These are phyloP conservation scores for Oryctolagus cuniculus DNA, from an alignment of 2,113 vertebrate species.

Conservation along the genomic window mOryCun1.1 NC_091432.1:225714501-225715000, in stretches of 20 bases:
- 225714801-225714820: constrained; percentile 2
- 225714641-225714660: not conserved
- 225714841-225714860: constrained; percentile 56
- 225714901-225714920: constrained; percentile 74
- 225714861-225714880: constrained; percentile 80
- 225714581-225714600: constrained; percentile 32
- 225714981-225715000: constrained; percentile 47
- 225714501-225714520: not conserved
- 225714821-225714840: constrained; percentile 43
- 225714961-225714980: constrained; percentile 58
- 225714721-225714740: fast-evolving
- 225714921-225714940: constrained; percentile 54
- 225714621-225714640: not conserved
- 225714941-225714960: constrained; percentile 76
- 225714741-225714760: not conserved
- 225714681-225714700: not conserved
- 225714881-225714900: constrained; percentile 75
- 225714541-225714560: constrained; percentile 68
- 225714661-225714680: not conserved
- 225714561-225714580: constrained; percentile 48
- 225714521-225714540: constrained; percentile 49
- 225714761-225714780: not conserved
- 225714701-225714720: not conserved
- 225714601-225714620: not conserved
- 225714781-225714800: not conserved